Base-by-base conservation (phyloP, 2,113 vertebrate species). In the Oncorhynchus mykiss region DNA sequence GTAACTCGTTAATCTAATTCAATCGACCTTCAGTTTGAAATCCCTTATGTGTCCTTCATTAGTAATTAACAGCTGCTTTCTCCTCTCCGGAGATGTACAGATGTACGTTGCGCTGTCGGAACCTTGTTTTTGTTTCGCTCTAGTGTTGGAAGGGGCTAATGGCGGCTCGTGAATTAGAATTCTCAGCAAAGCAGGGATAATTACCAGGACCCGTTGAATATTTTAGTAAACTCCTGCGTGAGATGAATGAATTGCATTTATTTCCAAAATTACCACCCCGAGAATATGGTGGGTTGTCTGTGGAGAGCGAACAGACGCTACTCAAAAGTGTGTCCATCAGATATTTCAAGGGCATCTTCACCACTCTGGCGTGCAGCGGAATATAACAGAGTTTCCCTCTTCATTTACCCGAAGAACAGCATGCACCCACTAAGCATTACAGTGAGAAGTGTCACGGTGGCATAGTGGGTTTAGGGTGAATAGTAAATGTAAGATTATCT, bases 11-110 rank as follows among this genome's bases (percentile, higher is more conserved):
- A 74, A 45, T 78, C 76, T 77, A 74, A 79, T 84, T 85, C 69
- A n/a, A 70, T 76, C 71, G 84, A 91, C 90, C 92, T 92, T 91
- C 80, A 88, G 76, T 74, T 24, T 76, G 64, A 86, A 90, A 84
- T 88, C 86, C 83, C 71, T 74, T 1, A 22, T 0, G 75, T 78
- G 82, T 85, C 83, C 79, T 87, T 90, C 90, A 90, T 89, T 89
- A 86, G 83, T 87, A 86, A 89, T 92, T 90, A 91, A 78, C 88
- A 90, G 87, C 81, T 88, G 81, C 80, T 74, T 9, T 67, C 70
- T 72, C 62, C 80, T 80, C 90, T 88, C 87, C 34, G 45, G 86
- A 88, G 88, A 87, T 73, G 66, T 71, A 66, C 72, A 78, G 71
- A 45, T 45, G 39, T 11, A 45, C 39, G 39, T 45, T 45, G 39